phyloP scores from a whole-genome alignment of 1,140 invertebrate genomes.

The Leptopilina clavipes region DNA sequence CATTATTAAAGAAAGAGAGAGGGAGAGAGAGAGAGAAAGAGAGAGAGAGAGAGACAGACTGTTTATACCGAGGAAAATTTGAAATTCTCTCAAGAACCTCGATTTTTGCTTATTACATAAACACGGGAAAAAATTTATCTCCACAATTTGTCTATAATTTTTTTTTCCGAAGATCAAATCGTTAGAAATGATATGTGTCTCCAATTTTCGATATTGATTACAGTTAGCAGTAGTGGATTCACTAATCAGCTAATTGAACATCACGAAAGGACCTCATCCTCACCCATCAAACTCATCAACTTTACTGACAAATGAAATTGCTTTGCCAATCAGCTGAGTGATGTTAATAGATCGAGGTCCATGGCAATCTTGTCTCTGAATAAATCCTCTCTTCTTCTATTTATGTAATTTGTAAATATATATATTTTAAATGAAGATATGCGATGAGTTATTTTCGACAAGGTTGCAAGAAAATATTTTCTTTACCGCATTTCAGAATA shows the following conservation, averaged over 20 bases:
- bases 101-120: too few relatives aligned
- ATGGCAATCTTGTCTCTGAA: not conserved
- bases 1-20: slow-evolving; percentile 30
- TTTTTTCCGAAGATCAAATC: too few relatives aligned
- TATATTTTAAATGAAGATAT: too few relatives aligned
- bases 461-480: too few relatives aligned
- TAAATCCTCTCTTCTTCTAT: not conserved
- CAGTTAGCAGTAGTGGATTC: not conserved
- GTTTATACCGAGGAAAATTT: slow-evolving; percentile 14
- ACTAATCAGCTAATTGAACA: slow-evolving; percentile 29
- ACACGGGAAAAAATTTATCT: too few relatives aligned
- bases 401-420: too few relatives aligned
- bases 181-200: not conserved
- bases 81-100: not conserved
- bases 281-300: slow-evolving; percentile 20
- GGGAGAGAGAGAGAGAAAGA: too few relatives aligned
- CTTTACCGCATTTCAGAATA: too few relatives aligned
- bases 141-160: too few relatives aligned
- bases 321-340: slow-evolving; percentile 31
- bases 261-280: not conserved
- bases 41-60: too few relatives aligned
- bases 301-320: slow-evolving; percentile 10
- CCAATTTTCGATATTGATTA: slow-evolving; percentile 25
- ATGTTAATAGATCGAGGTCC: not conserved
- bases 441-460: too few relatives aligned